Evolutionary conservation across 2,113 vertebrate genomes (phyloP), one percentile per base, ranked within the genome.

Genomic region (Jaculus jaculus): DNA sequence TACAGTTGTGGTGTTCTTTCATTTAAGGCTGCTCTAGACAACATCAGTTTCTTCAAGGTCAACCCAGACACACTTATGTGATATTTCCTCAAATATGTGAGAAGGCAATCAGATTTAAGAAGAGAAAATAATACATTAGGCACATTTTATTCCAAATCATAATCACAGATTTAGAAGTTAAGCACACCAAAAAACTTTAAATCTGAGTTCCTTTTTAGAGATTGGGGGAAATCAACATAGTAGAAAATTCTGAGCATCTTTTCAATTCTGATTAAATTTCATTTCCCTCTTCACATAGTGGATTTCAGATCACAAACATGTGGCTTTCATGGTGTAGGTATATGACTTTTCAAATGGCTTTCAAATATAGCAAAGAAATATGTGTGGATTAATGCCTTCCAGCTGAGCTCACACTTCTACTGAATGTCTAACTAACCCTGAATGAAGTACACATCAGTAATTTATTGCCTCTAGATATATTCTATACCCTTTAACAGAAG

Each of bases 1-100:
- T 66, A 84, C 54, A 60, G 84, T 1, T 63, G 69, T 85, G 89
- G 34, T 93, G 61, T 47, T 93, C 60, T 93, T 75, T 87, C 79
- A 86, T 75, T 92, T 88, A 97, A 96, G 96, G 95, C 96, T 95
- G 79, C 90, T 95, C 61, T 89, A 60, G 92, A 63, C 42, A n/a
- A 11, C 78, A 30, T 20, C 51, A 79, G 74, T 73, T 81, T 93
- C 42, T 72, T 78, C 30, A 75, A 86, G 61, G 85, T 72, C 87
- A 90, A 26, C 0, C 15, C 95, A 92, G 95, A 94, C 84, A 47
- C 8, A 95, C 84, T 88, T 84, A 37, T 69, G 84, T 84, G 90
- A n/a, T 47, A 77, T 77, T 71, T 87, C 30, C 71, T 88, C 30
- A 90, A 58, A 82, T 71, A 87, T 92, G 51, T 15, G 34, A 87